Conservation (phyloP, 2,113 vertebrate species). For the Rynchops niger region DNA sequence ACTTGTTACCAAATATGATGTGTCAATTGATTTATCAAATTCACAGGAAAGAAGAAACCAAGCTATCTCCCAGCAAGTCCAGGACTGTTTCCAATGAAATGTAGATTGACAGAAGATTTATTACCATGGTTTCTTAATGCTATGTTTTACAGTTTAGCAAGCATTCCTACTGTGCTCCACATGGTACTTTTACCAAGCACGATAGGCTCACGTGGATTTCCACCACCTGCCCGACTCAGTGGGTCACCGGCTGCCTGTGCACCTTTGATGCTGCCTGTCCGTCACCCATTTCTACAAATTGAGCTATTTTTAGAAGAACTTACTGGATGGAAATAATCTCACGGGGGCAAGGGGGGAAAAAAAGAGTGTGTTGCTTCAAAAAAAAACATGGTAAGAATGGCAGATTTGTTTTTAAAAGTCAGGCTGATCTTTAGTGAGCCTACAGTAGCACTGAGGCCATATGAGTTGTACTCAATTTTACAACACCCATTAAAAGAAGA, state of each 20-base stretch:
- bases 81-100: neutral
- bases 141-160: neutral
- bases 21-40: constrained; percentile 19
- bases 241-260: neutral
- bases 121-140: neutral
- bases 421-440: neutral
- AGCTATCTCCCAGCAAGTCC: neutral
- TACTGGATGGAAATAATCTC: neutral
- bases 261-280: neutral
- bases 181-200: neutral
- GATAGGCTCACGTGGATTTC: neutral
- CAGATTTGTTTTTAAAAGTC: neutral
- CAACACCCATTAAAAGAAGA: neutral
- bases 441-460: neutral
- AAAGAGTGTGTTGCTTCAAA: neutral
- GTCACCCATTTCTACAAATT: neutral
- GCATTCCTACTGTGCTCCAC: neutral
- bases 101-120: neutral
- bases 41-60: neutral
- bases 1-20: neutral
- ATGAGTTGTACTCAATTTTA: neutral
- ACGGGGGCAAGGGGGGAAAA: neutral
- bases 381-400: neutral
- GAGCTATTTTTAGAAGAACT: neutral
- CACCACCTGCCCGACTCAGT: neutral